These are phyloP conservation scores for Grapholita molesta DNA, from an alignment of 1,140 invertebrate species.

Conservation along the genomic window DNA sequence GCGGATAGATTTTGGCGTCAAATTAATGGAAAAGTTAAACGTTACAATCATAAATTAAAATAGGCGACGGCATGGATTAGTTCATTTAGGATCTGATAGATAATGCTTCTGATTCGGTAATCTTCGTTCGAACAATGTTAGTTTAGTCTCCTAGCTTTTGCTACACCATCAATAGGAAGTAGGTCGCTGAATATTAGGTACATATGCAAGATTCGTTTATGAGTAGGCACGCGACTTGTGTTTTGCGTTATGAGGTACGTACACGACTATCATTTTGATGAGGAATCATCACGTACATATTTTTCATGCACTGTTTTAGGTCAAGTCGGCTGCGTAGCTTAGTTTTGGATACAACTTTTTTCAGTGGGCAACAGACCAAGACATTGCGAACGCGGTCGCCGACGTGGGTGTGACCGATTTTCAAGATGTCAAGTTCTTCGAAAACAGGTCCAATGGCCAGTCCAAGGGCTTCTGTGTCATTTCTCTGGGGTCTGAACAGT, in stretches of 20 bases:
- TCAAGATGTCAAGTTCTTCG: conserved; percentile 99
- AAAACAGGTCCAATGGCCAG: conserved; percentile 99
- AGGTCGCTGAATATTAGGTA: background rate
- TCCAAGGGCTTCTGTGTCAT: conserved; percentile 98
- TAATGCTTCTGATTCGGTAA: background rate
- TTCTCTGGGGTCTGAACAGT: conserved; percentile 94
- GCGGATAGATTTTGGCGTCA: background rate
- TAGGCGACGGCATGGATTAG: background rate
- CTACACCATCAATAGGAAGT: background rate
- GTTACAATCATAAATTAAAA: background rate
- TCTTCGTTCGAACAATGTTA: background rate
- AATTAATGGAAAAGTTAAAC: background rate
- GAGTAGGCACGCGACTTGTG: background rate
- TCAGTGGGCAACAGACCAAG: conserved; percentile 98
- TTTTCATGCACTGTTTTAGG: conserved; percentile 34
- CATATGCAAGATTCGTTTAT: background rate
- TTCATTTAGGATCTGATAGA: background rate
- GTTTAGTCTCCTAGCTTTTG: background rate
- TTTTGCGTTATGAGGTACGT: conserved; percentile 33
- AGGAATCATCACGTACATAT: conserved; percentile 42
- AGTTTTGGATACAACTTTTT: conserved; percentile 63
- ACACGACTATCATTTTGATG: background rate
- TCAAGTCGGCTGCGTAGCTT: conserved; percentile 38
- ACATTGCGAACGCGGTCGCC: conserved; percentile 92
- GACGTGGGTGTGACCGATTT: conserved; percentile 95